phyloP scores from a whole-genome alignment of 53 echinoderm and acorn worm genomes.

The Patiria pectinifera region DNA sequence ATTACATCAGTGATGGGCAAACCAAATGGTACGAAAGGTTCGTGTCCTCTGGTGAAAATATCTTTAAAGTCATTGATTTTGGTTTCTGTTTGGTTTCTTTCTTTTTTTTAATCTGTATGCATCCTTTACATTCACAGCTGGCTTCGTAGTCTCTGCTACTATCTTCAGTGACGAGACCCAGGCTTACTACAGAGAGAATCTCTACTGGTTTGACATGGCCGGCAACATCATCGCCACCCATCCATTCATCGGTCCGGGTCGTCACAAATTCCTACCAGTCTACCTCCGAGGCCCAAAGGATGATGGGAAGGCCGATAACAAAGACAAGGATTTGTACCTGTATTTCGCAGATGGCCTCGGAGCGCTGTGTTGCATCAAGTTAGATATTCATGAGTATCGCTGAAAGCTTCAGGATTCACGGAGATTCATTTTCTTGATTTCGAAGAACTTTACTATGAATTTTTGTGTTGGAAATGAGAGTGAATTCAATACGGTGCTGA shows the following conservation, averaged over 20 bases:
- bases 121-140: conserved; percentile 17
- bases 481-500: no score
- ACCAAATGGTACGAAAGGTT: no score
- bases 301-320: neutral
- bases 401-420: neutral
- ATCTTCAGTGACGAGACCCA: conserved; percentile 2
- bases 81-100: no score
- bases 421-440: no score
- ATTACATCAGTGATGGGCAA: no score
- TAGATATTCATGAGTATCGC: conserved; percentile 4
- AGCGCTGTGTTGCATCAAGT: conserved; percentile 51
- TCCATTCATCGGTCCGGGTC: conserved; percentile 53
- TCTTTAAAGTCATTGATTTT: no score
- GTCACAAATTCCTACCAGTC: conserved; percentile 37
- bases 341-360: conserved; percentile 62
- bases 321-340: conserved; percentile 17
- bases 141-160: conserved; percentile 47
- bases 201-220: conserved; percentile 50
- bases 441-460: no score
- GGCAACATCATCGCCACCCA: conserved; percentile 44
- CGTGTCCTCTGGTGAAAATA: no score
- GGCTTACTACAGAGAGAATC: conserved; percentile 32
- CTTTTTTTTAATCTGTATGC: neutral
- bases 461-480: no score
- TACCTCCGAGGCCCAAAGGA: neutral